These are phyloP conservation scores for Hydrolagus affinis DNA, from an alignment of 2,113 vertebrate species.

Conservation along the genomic window DNA sequence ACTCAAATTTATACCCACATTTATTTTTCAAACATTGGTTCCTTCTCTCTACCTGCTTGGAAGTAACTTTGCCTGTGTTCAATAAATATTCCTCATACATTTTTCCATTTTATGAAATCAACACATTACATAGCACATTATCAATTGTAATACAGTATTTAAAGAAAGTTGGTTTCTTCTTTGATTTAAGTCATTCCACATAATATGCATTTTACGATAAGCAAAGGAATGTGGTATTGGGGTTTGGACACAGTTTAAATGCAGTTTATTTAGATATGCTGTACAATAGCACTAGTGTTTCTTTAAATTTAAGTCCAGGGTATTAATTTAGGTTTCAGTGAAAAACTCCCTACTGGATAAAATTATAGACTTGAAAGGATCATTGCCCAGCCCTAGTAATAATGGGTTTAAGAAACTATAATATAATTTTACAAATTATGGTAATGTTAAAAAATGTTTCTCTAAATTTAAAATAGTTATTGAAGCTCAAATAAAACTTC, in stretches of 20 bases:
- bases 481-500: background rate
- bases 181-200: background rate
- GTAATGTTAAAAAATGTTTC: slow-evolving; percentile 5
- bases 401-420: slow-evolving; percentile 25
- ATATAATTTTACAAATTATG: slow-evolving; percentile 32
- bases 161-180: too few relatives aligned
- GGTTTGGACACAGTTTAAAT: background rate
- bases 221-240: background rate
- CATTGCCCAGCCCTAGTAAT: slow-evolving; percentile 21
- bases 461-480: slow-evolving; percentile 19
- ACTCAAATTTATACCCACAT: background rate
- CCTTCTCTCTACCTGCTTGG: background rate
- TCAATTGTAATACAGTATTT: too few relatives aligned
- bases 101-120: background rate
- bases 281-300: background rate
- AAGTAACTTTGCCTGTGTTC: background rate
- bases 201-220: slow-evolving; percentile 1
- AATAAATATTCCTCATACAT: background rate
- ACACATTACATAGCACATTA: background rate
- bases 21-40: background rate
- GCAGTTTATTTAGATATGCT: background rate
- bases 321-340: slow-evolving; percentile 24
- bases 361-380: slow-evolving; percentile 27
- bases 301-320: slow-evolving; percentile 6
- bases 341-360: slow-evolving; percentile 20